Conservation (phyloP, 2,888 invertebrate species). For the Cephus pygmeus region DNA sequence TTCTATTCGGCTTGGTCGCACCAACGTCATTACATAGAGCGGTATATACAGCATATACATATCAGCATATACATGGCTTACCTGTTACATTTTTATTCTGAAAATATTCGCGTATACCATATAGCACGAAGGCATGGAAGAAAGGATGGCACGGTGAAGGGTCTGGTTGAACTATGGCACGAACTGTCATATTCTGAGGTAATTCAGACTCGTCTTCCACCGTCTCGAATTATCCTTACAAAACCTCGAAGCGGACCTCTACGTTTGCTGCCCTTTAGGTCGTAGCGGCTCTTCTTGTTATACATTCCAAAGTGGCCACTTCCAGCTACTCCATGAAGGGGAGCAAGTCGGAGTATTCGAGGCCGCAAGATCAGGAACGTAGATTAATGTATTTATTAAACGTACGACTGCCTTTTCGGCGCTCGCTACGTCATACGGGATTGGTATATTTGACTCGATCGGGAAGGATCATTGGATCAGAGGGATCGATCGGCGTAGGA, state of each 20-base stretch:
- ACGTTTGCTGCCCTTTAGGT: background rate
- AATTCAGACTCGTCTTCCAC: background rate
- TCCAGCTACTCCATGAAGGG: constrained; percentile 4
- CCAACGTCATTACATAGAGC: no score
- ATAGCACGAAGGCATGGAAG: background rate
- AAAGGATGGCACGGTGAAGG: background rate
- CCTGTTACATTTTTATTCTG: background rate
- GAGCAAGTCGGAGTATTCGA: constrained; percentile 1
- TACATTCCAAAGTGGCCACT: constrained; percentile 6
- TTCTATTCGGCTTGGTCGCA: constrained; percentile 11
- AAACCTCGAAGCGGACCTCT: background rate
- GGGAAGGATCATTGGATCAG: background rate
- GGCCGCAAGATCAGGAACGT: constrained; percentile 30
- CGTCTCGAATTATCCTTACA: background rate
- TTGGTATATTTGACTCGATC: background rate
- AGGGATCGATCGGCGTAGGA: constrained; percentile 10
- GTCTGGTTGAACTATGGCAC: background rate
- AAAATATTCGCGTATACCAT: background rate
- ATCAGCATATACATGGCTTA: background rate
- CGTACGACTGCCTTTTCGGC: constrained; percentile 25
- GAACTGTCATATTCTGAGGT: background rate
- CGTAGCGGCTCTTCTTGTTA: constrained; percentile 7
- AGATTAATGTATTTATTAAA: constrained; percentile 46
- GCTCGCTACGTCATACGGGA: background rate
- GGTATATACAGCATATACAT: background rate